Evolutionary conservation across 2,888 invertebrate genomes (phyloP).

Genomic region (Rhamnusium bicolor): DNA sequence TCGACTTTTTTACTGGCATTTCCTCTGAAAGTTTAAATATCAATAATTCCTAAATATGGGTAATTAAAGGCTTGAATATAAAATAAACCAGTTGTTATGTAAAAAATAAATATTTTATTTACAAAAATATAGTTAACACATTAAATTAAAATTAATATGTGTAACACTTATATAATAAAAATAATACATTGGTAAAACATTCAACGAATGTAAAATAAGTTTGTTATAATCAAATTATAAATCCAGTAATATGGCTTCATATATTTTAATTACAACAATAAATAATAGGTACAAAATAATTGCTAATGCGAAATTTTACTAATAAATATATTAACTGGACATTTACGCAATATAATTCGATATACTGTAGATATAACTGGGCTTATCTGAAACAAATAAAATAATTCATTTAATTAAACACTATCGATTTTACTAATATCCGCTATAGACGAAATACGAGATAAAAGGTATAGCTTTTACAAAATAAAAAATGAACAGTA

Average conservation of each 20-base stretch:
- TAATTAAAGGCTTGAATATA: no score
- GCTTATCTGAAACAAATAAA: conserved; percentile 50
- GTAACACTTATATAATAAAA: conserved; percentile 20
- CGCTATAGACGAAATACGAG: not conserved
- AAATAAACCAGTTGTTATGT: not conserved
- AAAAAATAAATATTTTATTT: conserved; percentile 45
- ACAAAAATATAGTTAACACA: conserved; percentile 34
- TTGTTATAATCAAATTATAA: conserved; percentile 29
- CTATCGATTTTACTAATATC: not conserved
- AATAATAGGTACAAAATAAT: conserved; percentile 15
- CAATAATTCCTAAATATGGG: no score
- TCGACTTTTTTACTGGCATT: no score
- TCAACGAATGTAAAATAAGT: conserved; percentile 34
- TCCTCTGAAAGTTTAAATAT: no score
- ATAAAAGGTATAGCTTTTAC: not conserved
- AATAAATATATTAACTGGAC: conserved; percentile 18
- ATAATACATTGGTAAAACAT: conserved; percentile 23
- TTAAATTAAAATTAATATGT: conserved; percentile 35
- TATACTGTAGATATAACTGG: conserved; percentile 47
- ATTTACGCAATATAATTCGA: conserved; percentile 50
- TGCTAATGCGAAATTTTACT: conserved; percentile 7
- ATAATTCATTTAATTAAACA: not conserved
- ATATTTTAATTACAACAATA: conserved; percentile 31
- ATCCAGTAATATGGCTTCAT: conserved; percentile 6
- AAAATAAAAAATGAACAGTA: not conserved